Evolutionary conservation across 2,888 invertebrate species (phyloP), one percentile per base, ranked within the genome.

Genomic region (Nematopogon swammerdamellus): DNA sequence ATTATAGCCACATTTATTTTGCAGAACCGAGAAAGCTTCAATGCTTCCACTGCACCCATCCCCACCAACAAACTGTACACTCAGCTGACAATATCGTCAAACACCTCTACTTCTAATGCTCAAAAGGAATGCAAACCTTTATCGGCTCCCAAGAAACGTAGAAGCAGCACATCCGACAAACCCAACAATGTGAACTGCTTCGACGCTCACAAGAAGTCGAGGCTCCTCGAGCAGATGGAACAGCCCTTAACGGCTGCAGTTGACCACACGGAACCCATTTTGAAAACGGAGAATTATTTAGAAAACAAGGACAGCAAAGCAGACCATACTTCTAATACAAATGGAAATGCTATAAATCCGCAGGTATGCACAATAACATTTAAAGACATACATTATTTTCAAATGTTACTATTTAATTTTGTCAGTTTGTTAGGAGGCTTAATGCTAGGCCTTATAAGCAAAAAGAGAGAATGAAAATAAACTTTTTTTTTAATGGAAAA

Each of bases 151-250:
- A 80, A 81, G 55, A 79, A 76, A 55, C 64, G 80, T 55, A 60
- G 80, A 49, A 70, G 79, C 53, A 80, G 80, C 53, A 72, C 79
- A 17, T 79, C 80, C 1, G 80, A 80, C 54, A 80, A 77, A 60
- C 75, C 79, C 2, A 71, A 62, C 58, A 79, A 80, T 56, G 58
- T 68, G 1, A 65, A 63, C 42, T 59, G 71, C 50, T 65, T 63
- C 29, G 75, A 76, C 20, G 58, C 60, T 43, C 61, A 65, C 46
- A 79, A 79, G 55, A 79, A 72, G 56, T 70, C 60, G 54, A 79
- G 70, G 61, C 45, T 70, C 25, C 52, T 69, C 53, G 75, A 73
- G 56, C 36, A 8, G 36, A 4, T 10, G 25, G 25, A 25, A 10
- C 25, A 4, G 5, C 25, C 25, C 25, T 4, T 10, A 6, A 11